A percentile compares a stretch with the other conserved stretches of the same genome.
phyloP scores from a whole-genome alignment of 2,113 vertebrate species.

The Oreochromis niloticus region DNA sequence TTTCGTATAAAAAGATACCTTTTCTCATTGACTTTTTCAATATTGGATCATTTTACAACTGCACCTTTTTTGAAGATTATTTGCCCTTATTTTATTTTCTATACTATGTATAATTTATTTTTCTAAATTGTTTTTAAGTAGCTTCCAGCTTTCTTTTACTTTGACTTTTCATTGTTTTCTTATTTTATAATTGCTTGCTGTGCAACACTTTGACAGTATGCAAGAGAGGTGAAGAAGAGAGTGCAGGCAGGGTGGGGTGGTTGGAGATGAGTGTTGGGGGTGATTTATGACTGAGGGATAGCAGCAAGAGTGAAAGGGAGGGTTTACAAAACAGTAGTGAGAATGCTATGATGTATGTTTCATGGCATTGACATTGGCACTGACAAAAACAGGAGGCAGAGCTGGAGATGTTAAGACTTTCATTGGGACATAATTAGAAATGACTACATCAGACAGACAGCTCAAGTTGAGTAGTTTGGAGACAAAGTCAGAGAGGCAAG shows the following conservation, averaged over 20 bases:
- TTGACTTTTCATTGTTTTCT: fast-evolving
- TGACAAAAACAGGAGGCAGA: background rate
- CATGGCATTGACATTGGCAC: background rate
- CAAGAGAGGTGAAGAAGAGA: background rate
- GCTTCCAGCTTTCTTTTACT: background rate
- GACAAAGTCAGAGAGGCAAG: background rate
- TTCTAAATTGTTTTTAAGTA: background rate
- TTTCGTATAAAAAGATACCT: background rate
- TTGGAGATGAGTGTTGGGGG: background rate
- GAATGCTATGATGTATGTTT: background rate
- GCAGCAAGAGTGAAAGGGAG: background rate
- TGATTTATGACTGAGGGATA: background rate
- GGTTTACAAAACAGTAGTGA: background rate
- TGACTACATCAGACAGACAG: background rate
- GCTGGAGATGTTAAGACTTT: background rate
- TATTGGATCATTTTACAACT: background rate
- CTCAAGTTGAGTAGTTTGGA: background rate
- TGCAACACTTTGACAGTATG: background rate
- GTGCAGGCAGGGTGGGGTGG: background rate
- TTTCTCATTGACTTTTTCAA: background rate
- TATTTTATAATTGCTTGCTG: fast-evolving
- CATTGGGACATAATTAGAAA: background rate
- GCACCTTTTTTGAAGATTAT: background rate
- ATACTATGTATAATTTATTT: fast-evolving
- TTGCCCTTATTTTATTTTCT: background rate